Conservation (phyloP, 2,113 vertebrate genomes). For the Thunnus maccoyii region DNA sequence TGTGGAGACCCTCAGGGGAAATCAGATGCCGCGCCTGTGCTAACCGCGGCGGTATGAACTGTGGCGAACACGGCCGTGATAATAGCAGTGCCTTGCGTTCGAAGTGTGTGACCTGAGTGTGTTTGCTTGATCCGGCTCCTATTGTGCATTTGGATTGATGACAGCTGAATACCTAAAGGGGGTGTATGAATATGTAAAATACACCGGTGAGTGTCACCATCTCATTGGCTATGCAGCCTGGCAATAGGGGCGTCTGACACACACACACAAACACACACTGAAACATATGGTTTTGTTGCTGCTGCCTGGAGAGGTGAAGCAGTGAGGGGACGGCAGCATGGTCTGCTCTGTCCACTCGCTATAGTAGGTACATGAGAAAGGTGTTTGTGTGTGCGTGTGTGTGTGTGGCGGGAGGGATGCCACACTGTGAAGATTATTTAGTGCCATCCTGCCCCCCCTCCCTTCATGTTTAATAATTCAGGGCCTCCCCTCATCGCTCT, state of each 20-base stretch:
- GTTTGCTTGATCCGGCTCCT: conserved; percentile 54
- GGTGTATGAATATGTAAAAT: conserved; percentile 67
- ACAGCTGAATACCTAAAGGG: conserved; percentile 64
- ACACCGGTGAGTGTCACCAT: conserved; percentile 34
- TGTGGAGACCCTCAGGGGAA: conserved; percentile 39
- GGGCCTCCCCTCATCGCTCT: conserved; percentile 89
- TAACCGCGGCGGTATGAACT: conserved; percentile 42
- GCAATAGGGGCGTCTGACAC: not conserved
- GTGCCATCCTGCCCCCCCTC: conserved; percentile 72
- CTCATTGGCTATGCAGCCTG: conserved; percentile 42
- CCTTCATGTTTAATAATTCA: conserved; percentile 91
- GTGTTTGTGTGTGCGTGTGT: conserved; percentile 17
- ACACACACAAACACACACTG: conserved; percentile 17
- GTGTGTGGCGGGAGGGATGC: conserved; percentile 25
- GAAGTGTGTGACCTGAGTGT: conserved; percentile 55
- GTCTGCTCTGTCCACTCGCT: conserved; percentile 68
- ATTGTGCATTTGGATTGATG: conserved; percentile 66
- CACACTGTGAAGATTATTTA: conserved; percentile 88
- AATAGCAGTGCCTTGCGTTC: conserved; percentile 37
- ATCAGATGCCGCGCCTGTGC: conserved; percentile 17
- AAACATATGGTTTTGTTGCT: conserved; percentile 50
- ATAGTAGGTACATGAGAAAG: conserved; percentile 2
- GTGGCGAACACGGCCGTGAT: conserved; percentile 33
- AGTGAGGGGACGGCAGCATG: conserved; percentile 65
- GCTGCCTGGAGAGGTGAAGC: conserved; percentile 33